Evolutionary conservation across 2,888 invertebrate species (phyloP).

Genomic region (Fragum whitleyi): DNA sequence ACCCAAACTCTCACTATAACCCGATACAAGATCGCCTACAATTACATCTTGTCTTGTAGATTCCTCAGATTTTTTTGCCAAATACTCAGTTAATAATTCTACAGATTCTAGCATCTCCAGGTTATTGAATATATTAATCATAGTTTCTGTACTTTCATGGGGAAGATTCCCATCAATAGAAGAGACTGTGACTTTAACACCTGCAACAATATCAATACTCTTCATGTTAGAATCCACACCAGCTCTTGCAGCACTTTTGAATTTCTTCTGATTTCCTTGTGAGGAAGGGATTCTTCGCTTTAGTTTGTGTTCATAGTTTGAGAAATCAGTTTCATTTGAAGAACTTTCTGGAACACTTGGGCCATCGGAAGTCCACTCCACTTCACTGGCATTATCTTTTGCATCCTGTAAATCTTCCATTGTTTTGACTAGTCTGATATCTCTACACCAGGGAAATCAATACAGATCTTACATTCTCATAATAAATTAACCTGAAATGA

Average conservation of each 20-base stretch:
- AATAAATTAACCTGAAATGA: too few species aligned
- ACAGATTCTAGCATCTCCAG: background rate
- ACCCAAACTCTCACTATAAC: background rate
- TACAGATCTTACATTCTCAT: too few species aligned
- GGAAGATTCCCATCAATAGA: background rate
- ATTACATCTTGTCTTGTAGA: background rate
- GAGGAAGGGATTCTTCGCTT: background rate
- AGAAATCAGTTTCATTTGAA: background rate
- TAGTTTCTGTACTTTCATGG: background rate
- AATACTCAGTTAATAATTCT: constrained; percentile 13
- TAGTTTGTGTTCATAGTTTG: background rate
- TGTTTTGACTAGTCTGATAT: background rate
- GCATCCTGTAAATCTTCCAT: background rate
- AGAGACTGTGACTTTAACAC: background rate
- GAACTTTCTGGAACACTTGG: background rate
- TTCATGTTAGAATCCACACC: background rate
- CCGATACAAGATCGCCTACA: constrained; percentile 7
- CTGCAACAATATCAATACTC: background rate
- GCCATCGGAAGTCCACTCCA: too few species aligned
- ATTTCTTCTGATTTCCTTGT: background rate
- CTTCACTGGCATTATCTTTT: too few species aligned
- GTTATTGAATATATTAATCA: background rate
- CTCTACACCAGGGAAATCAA: too few species aligned
- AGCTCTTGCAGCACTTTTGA: background rate
- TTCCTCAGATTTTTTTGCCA: background rate